Conservation (phyloP, 1,140 invertebrate species). For the Magallana ariakensis region DNA sequence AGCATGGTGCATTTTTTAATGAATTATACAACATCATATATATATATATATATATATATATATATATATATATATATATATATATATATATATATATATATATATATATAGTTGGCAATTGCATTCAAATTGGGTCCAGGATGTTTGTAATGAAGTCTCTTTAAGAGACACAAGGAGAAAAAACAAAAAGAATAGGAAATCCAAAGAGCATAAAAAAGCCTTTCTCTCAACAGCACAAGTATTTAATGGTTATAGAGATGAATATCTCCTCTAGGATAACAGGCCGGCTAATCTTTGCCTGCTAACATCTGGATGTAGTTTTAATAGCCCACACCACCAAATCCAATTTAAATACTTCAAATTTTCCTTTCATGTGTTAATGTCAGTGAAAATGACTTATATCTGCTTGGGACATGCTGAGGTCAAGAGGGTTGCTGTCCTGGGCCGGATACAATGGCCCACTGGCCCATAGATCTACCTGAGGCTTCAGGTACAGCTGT, state of each 20-base stretch:
- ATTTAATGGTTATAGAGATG: conserved; percentile 2
- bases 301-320: conserved; percentile 14
- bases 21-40: too few relatives aligned
- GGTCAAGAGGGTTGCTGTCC: conserved; percentile 3
- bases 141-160: conserved; percentile 25
- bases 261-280: background rate
- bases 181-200: conserved; percentile 15
- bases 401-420: conserved; percentile 1
- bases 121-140: background rate
- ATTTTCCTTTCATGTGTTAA: conserved; percentile 34
- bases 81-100: too few relatives aligned
- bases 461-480: background rate
- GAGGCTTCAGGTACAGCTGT: background rate
- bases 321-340: conserved; percentile 5
- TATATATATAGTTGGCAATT: too few relatives aligned
- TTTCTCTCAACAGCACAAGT: background rate
- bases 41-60: too few relatives aligned
- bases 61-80: too few relatives aligned
- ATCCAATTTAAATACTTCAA: conserved; percentile 39
- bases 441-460: background rate
- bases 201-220: background rate
- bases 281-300: background rate
- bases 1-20: too few relatives aligned
- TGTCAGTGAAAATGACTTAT: conserved; percentile 14
- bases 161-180: conserved; percentile 13